Conservation (phyloP, 2,888 invertebrate species). For the Lepidochitona cinerea region DNA sequence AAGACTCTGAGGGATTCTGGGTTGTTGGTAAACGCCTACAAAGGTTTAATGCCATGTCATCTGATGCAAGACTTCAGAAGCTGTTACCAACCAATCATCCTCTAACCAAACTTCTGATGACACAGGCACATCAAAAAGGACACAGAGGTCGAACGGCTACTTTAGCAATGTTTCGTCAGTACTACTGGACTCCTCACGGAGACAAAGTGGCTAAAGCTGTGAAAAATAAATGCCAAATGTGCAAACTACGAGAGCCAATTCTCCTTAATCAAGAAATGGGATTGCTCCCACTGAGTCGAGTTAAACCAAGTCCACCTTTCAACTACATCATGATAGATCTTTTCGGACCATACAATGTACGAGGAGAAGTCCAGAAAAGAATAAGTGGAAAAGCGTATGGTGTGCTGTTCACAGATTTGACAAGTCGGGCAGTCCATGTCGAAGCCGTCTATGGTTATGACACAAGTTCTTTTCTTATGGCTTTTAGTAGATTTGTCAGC, state of each 20-base stretch:
- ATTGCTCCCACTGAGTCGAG: background rate
- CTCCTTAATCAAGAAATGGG: background rate
- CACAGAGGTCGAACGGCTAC: background rate
- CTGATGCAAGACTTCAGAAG: background rate
- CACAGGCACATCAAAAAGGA: background rate
- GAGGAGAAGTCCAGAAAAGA: conserved; percentile 9
- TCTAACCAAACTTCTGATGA: conserved; percentile 2
- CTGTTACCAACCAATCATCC: conserved; percentile 1
- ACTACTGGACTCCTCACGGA: background rate
- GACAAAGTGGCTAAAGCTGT: background rate
- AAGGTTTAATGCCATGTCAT: conserved; percentile 7
- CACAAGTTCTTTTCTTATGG: no score
- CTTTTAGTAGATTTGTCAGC: no score
- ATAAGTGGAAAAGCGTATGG: conserved; percentile 12
- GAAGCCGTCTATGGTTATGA: no score
- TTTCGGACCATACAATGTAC: background rate
- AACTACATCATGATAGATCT: background rate
- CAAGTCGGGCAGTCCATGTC: no score
- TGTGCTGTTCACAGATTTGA: background rate
- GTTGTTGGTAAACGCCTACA: conserved; percentile 3
- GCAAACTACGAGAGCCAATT: background rate
- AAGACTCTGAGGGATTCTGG: no score
- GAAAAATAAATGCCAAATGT: background rate
- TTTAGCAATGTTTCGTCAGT: background rate
- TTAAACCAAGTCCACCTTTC: background rate